Evolutionary conservation across 2,888 invertebrate species (phyloP), one percentile per base, ranked within the genome.

Genomic region (Hirtodrosophila duncani): DNA sequence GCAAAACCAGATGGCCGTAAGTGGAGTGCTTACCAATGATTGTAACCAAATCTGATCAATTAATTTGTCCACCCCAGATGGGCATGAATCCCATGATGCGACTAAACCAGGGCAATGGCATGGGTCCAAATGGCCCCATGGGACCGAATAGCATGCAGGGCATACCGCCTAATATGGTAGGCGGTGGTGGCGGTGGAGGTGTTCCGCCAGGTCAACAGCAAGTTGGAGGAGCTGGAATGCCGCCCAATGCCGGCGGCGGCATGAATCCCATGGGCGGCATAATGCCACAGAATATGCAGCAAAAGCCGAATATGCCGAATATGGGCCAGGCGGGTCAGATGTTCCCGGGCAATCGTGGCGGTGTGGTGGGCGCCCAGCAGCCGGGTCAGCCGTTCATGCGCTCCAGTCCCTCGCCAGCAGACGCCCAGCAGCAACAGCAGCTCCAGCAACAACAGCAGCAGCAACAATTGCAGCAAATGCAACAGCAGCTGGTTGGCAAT

Each of bases 311-410:
- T 17, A 83, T 83, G 83, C 69, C 85, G n/a, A n/a, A n/a, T 18
- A 86, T 88, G 80, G 84, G 82, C 2, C 85, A 89, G 67, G 77
- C 79, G 3, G 88, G 87, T 3, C 87, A 87, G 18, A 88, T 89
- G 53, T 90, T 89, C 67, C 82, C 84, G 1, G 87, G 86, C 1
- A 84, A 89, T 44, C 88, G 94, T 0, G 92, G 91, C 27, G 91
- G 92, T 0, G 75, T 74, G 3, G 75, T 60, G 3, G 72, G 62
- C 0, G 91, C 91, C 0, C 66, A 62, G 17, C 89, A 70, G 27
- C 82, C 75, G 18, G 80, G 67, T 0, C 93, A 94, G 63, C 93
- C 93, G 83, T 95, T 93, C 87, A 88, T 94, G 66, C 88, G 92
- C 0, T 94, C 94, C 83, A 94, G 94, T 77, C 74, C 84, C 0